Conservation (phyloP, 2,888 invertebrate genomes). For the Stegana nigrithorax region DNA sequence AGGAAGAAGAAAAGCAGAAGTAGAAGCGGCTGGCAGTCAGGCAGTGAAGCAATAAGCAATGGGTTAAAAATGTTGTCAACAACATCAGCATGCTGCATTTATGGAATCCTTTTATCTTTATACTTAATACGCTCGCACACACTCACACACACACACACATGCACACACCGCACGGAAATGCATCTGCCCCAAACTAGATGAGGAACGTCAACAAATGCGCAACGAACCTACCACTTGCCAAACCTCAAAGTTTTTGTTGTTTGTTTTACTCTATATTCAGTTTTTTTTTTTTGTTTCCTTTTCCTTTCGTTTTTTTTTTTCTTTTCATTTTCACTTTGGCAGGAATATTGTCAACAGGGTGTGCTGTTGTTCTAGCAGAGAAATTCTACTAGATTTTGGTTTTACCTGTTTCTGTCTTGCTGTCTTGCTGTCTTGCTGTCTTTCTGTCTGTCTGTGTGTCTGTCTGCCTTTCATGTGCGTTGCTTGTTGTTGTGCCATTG, state of each 20-base stretch:
- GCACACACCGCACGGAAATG: background rate
- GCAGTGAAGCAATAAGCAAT: slow-evolving; percentile 22
- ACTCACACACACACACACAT: slow-evolving; percentile 30
- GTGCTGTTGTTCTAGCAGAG: background rate
- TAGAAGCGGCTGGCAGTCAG: background rate
- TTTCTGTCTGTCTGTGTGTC: slow-evolving; percentile 15
- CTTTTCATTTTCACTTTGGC: no score
- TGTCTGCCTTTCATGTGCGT: background rate
- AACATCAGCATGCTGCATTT: slow-evolving; percentile 63
- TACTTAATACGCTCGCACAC: slow-evolving; percentile 47
- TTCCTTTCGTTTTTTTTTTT: no score
- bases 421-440: no score
- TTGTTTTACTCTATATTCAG: background rate
- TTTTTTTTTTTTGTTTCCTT: no score
- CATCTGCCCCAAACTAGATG: background rate
- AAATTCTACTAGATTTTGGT: background rate
- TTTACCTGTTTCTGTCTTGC: background rate
- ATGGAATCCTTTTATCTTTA: slow-evolving; percentile 64
- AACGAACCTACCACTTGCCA: no score
- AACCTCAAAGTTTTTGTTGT: slow-evolving; percentile 48
- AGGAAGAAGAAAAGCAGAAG: background rate
- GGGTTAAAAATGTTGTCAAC: slow-evolving; percentile 55
- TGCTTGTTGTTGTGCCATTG: background rate
- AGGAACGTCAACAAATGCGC: background rate
- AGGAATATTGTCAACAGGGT: slow-evolving; percentile 54